These are phyloP conservation scores for Sceliomorpha sp. DNA, from an alignment of 2,888 invertebrate genomes.

Conservation along the genomic window DNA sequence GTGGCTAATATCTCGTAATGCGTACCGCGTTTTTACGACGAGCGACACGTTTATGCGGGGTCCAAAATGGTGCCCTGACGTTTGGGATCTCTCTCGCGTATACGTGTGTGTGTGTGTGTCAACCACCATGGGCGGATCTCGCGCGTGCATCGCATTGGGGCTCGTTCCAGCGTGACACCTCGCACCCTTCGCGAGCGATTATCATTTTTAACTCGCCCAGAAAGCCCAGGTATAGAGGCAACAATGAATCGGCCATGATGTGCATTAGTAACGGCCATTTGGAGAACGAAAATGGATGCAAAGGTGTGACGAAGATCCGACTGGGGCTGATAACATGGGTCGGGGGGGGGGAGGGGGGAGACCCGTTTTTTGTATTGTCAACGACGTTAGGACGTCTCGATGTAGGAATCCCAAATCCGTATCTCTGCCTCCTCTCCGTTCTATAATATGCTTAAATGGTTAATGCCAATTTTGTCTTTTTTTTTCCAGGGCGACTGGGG, in stretches of 20 bases:
- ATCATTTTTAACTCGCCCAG: constrained; percentile 72
- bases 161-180: constrained; percentile 71
- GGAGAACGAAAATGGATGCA: constrained; percentile 51
- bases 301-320: constrained; percentile 32
- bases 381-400: too few relatives aligned
- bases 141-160: constrained; percentile 59
- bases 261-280: constrained; percentile 73
- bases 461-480: too few relatives aligned
- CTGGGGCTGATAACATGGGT: too few relatives aligned
- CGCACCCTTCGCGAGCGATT: constrained; percentile 69
- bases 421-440: too few relatives aligned
- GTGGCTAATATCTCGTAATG: constrained; percentile 77
- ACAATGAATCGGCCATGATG: constrained; percentile 73
- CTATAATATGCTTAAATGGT: too few relatives aligned
- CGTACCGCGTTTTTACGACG: constrained; percentile 58
- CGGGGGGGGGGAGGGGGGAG: neutral
- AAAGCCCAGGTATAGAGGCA: constrained; percentile 66
- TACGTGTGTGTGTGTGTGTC: constrained; percentile 1
- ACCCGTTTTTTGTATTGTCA: too few relatives aligned
- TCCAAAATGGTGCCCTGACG: constrained; percentile 41
- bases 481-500: too few relatives aligned
- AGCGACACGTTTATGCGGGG: constrained; percentile 17
- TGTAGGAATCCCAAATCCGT: too few relatives aligned
- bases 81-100: too few relatives aligned
- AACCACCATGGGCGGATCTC: constrained; percentile 62